Evolutionary conservation across 2,113 vertebrate species (phyloP).

Genomic region (Xerus inauris): DNA sequence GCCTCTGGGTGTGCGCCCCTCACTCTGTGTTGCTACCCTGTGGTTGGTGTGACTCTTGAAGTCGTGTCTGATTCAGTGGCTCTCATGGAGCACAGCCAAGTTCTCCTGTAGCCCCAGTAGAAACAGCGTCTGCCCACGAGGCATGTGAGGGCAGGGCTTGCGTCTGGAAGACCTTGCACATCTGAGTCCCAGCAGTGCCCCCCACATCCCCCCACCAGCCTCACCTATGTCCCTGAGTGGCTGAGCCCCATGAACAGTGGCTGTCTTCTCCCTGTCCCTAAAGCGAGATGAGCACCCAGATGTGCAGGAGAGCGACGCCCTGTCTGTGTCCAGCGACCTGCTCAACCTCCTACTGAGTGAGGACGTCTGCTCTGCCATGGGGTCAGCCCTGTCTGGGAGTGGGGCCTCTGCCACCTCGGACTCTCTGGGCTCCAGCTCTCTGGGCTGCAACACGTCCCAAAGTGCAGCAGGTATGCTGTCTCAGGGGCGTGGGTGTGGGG

Average conservation of each 20-base stretch:
- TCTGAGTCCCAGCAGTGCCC: background rate
- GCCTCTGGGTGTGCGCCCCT: background rate
- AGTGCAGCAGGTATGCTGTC: constrained; percentile 91
- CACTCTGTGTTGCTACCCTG: fast-evolving
- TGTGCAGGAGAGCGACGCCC: constrained; percentile 86
- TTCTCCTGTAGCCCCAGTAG: fast-evolving
- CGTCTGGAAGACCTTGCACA: fast-evolving
- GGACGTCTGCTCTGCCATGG: constrained; percentile 90
- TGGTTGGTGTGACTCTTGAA: fast-evolving
- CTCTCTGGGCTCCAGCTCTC: constrained; percentile 92
- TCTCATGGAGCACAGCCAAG: fast-evolving
- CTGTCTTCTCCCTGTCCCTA: background rate
- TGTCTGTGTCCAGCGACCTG: constrained; percentile 93
- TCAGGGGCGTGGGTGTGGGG: fast-evolving
- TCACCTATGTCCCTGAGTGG: background rate
- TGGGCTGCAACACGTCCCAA: constrained; percentile 88
- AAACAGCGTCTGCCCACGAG: fast-evolving
- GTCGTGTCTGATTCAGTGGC: fast-evolving
- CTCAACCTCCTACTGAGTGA: constrained; percentile 92
- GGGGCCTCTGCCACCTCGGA: constrained; percentile 84
- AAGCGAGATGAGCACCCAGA: constrained; percentile 80
- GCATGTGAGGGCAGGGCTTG: fast-evolving
- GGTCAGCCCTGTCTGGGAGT: constrained; percentile 91
- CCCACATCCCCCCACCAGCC: fast-evolving
- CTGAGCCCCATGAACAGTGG: background rate